Base-by-base conservation (phyloP, 2,797 vertebrate species). In the Melanogrammus aeglefinus region DNA sequence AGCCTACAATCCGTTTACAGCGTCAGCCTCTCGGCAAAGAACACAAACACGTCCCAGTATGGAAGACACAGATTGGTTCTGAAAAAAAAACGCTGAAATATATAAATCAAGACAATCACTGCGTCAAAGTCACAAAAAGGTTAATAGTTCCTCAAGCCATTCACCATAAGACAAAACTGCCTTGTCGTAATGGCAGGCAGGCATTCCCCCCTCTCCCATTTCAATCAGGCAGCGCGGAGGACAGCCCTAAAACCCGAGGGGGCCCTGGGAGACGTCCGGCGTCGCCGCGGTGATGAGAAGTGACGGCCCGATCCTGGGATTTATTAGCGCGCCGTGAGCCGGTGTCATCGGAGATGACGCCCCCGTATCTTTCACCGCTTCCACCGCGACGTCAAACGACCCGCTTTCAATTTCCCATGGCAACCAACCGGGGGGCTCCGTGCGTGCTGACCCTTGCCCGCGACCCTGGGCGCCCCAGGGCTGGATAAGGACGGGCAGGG, bases 241-340 rank as follows among this genome's bases (percentile, higher is more conserved):
- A 77, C 82, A 88, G 86, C 85, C 80, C 81, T 73, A 27, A 66
- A 66, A 66, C 79, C 80, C 84, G 44, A 21, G 75, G 80, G 72
- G 80, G 78, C 77, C 85, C 82, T 88, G 83, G 85, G 83, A 87
- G 89, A 89, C 84, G 80, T 90, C 88, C 12, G 82, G 85, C 80
- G 78, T 82, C 27, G 78, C 41, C 18, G 75, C 74, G 8, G 73
- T 91, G 92, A 94, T 93, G 84, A 91, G 88, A 93, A 92, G 90
- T 88, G 93, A 94, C 89, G 80, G 84, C 86, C 86, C 86, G 81
- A 89, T 91, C 89, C 87, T 88, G 83, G 87, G 91, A 93, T 93
- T 93, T 93, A 92, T 94, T 93, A 93, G 91, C 80, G 51, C 83
- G 82, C 80, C 73, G 79, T 82, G 90, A 92, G 89, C 85, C 82